Evolutionary conservation across 2,113 vertebrate genomes (phyloP).

Genomic region (Pipra filicauda): DNA sequence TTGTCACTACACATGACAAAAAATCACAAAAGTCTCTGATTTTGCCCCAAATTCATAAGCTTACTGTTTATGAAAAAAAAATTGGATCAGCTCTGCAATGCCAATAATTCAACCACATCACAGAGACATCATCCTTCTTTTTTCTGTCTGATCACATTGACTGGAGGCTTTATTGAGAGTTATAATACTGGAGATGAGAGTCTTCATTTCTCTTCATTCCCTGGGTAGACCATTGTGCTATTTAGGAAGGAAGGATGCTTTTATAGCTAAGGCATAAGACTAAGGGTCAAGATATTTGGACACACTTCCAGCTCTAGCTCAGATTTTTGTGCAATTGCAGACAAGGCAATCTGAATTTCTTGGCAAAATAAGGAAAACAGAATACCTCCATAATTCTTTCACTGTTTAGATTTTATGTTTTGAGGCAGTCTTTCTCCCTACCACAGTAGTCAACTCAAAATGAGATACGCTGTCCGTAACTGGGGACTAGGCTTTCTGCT

Average conservation of each 20-base stretch:
- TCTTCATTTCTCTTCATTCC: neutral
- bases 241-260: constrained; percentile 1
- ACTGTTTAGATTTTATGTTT: neutral
- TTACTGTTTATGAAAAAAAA: neutral
- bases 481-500: neutral
- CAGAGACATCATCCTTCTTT: neutral
- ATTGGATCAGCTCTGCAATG: neutral
- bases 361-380: neutral
- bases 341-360: neutral
- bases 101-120: neutral
- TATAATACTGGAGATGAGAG: neutral
- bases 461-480: neutral
- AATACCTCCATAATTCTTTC: neutral
- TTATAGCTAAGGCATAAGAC: neutral
- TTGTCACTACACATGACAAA: neutral
- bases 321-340: neutral
- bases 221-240: neutral
- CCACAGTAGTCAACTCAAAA: neutral
- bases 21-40: neutral
- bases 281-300: neutral
- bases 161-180: constrained; percentile 4
- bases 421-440: neutral
- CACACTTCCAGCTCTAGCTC: neutral
- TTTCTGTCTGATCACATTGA: neutral
- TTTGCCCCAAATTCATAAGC: neutral